phyloP scores from a whole-genome alignment of 1,140 invertebrate species.

The Atta colombica region DNA sequence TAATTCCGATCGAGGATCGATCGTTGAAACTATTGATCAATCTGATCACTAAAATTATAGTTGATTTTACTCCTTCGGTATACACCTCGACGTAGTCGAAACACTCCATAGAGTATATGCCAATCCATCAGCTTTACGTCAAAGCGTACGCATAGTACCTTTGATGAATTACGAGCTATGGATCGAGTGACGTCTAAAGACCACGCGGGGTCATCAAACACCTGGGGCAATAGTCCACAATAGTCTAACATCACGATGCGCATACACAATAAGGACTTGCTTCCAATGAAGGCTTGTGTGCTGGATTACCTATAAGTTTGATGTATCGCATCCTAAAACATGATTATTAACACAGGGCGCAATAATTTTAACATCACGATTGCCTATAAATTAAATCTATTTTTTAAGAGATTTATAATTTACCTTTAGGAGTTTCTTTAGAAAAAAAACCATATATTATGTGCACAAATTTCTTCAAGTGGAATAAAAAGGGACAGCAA shows the following conservation, averaged over 20 bases:
- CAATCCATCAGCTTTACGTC: conserved; percentile 63
- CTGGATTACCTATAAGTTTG: conserved; percentile 40
- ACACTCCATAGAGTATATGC: conserved; percentile 44
- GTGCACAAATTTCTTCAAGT: neutral
- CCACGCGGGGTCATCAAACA: conserved; percentile 56
- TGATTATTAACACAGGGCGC: neutral
- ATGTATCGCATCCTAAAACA: neutral
- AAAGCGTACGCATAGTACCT: conserved; percentile 58
- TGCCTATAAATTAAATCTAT: neutral
- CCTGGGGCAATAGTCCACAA: conserved; percentile 63
- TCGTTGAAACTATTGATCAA: conserved; percentile 1
- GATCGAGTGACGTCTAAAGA: conserved; percentile 62
- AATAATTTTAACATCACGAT: conserved; percentile 8
- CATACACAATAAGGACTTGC: conserved; percentile 57
- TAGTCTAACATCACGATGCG: conserved; percentile 63
- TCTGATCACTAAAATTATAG: conserved; percentile 36
- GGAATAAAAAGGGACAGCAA: neutral
- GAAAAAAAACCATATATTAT: neutral
- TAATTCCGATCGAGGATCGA: neutral
- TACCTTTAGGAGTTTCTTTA: neutral
- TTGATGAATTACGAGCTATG: conserved; percentile 62
- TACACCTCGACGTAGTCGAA: conserved; percentile 15
- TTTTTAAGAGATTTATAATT: neutral
- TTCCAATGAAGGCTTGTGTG: conserved; percentile 16
- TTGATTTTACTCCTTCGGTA: conserved; percentile 1